Evolutionary conservation across 2,888 invertebrate genomes (phyloP), one percentile per base, ranked within the genome.

Genomic region (Heliconius erato): DNA sequence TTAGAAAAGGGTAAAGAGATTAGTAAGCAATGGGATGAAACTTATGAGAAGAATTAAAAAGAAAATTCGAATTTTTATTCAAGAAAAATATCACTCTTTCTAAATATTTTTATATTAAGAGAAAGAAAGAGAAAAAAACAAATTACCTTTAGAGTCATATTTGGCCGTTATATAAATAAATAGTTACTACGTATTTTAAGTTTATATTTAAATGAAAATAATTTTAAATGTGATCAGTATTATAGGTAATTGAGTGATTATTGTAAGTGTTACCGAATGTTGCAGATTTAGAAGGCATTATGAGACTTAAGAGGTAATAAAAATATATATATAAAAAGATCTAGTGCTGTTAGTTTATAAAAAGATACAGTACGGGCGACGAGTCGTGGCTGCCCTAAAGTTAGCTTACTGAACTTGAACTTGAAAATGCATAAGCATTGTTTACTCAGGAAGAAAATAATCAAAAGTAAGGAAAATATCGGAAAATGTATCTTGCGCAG

Each of bases 1-100:
- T 90, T 95, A 85, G 95, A 95, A 83, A 96, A 95, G 85, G 92
- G 87, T 54, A 86, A 91, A 77, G 91, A 90, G 32, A 89, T 91
- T 74, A 59, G 77, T 3, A 84, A 83, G 77, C 87, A 88, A 6
- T 94, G 94, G 94, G 88, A 90, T 72, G 89, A 89, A 65, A 89
- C 65, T 77, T 81, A 88, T 49, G 90, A 91, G 16, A 79, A 79
- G n/a, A 71, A 79, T 32, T 72, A 72, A 54, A 32, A 54, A 26
- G 9, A n/a, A 12, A 63, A 63, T n/a, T 3, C 3, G 63, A 23
- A n/a, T 63, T 63, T 40, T 63, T n/a, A n/a, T 49, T 28, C 40
- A 65, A 65, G 65, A 65, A 65, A 65, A 65, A 65, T 65, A 54
- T 23, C 16, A 14, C 12, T 28, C 44, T 63, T 67, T 59, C 35